Evolutionary conservation across 2,113 vertebrate species (phyloP), one percentile per base, ranked within the genome.

Genomic region (Willisornis vidua): DNA sequence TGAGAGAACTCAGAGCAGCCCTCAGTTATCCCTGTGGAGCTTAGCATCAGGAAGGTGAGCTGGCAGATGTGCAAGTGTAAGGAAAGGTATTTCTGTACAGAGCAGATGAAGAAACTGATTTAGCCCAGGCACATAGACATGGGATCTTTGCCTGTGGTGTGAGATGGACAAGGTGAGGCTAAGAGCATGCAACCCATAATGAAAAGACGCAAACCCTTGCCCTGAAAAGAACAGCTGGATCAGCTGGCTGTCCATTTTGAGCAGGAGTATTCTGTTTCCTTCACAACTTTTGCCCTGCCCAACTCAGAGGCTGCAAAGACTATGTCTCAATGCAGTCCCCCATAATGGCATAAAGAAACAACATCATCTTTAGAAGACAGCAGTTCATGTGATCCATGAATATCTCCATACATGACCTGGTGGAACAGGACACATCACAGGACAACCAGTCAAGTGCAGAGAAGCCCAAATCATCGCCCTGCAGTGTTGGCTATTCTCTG

Each of bases 151-250:
- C 51, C 41, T n/a, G 12, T 33, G 19, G 41, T 41, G 8, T 10
- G 7, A 92, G 35, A 41, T 46, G 16, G 41, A 28, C 0, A 0
- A 65, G 51, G 28, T 0, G 3, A 82, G 29, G 33, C 35, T 61
- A 51, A 74, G 33, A 82, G 29, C 41, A 66, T 1, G 1, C 43
- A 79, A 52, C 24, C 54, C 25, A 31, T 25, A 41, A 41, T 5
- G 26, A 71, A 13, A 78, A 73, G 20, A 68, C 19, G 37, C 12
- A 85, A 86, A 81, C 10, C 19, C 35, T 33, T 28, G 26, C 24
- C 29, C 15, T 72, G 67, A 49, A 63, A 72, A 67, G 35, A 59
- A n/a, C 7, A 52, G 33, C 37, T 41, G 26, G 20, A 25, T 26
- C 29, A 37, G 29, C 1, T 72, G 26, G 28, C 25, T 65, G 35